These are phyloP conservation scores for Pachycephala philippinensis DNA, from an alignment of 2,113 vertebrate genomes.

Conservation along the genomic window DNA sequence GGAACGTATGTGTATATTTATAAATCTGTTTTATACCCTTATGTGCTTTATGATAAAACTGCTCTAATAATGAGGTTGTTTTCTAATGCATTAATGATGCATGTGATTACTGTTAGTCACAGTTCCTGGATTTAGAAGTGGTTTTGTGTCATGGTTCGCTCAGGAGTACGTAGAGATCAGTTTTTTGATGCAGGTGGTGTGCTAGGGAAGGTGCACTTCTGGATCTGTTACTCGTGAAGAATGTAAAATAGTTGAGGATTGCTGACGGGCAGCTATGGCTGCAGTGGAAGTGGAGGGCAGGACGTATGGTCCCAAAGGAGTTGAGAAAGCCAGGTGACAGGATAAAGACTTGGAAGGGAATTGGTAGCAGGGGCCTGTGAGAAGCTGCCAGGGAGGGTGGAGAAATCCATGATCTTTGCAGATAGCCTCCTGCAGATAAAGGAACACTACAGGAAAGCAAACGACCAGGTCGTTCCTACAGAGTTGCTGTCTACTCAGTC, in stretches of 20 bases:
- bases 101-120: not conserved
- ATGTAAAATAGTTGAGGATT: not conserved
- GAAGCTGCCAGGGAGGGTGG: not conserved
- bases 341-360: not conserved
- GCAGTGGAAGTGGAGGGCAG: not conserved
- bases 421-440: not conserved
- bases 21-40: not conserved
- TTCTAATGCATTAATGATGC: not conserved
- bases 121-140: not conserved
- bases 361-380: not conserved
- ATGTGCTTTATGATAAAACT: not conserved
- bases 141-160: not conserved
- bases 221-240: not conserved
- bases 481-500: not conserved
- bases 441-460: not conserved
- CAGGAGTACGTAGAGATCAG: not conserved
- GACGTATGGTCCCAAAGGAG: rapidly evolving
- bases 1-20: not conserved
- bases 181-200: not conserved
- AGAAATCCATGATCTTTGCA: not conserved
- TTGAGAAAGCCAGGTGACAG: not conserved
- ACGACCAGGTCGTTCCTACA: rapidly evolving
- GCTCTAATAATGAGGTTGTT: not conserved
- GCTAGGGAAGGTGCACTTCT: not conserved
- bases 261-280: not conserved